Conservation (phyloP, 2,797 vertebrate genomes). For the Eulemur albifrons region DNA sequence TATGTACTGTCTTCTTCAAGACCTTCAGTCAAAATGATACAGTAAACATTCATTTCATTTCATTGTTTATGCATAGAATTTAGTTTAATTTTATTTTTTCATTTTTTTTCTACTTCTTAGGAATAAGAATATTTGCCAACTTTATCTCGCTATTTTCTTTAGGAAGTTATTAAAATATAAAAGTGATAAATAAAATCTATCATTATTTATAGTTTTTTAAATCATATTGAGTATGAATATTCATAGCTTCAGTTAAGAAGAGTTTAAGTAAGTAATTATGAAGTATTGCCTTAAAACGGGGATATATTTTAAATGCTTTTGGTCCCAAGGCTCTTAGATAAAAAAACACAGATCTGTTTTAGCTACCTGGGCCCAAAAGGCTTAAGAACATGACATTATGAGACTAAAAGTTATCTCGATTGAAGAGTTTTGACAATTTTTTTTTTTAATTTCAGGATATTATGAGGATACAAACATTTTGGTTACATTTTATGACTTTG, state of each 20-base stretch:
- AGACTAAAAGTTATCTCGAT: not conserved
- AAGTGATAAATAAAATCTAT: not conserved
- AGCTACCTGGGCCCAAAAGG: not conserved
- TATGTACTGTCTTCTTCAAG: not conserved
- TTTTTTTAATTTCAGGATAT: no score
- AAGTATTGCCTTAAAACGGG: not conserved
- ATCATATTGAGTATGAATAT: not conserved
- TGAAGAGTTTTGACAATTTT: not conserved
- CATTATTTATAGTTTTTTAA: not conserved
- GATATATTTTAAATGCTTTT: not conserved
- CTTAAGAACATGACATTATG: not conserved
- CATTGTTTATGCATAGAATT: not conserved
- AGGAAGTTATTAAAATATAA: not conserved
- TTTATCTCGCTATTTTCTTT: not conserved
- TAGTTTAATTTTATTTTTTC: not conserved
- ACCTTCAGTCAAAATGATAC: not conserved
- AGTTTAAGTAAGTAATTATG: not conserved
- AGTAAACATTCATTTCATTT: not conserved
- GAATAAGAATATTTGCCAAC: not conserved
- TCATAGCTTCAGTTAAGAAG: not conserved
- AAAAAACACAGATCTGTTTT: not conserved
- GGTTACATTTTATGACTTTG: no score
- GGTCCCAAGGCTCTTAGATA: not conserved
- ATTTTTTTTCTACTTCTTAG: not conserved
- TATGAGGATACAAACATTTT: no score